Evolutionary conservation across 2,888 invertebrate genomes (phyloP), one percentile per base, ranked within the genome.

Genomic region (Subacronicta megacephala): DNA sequence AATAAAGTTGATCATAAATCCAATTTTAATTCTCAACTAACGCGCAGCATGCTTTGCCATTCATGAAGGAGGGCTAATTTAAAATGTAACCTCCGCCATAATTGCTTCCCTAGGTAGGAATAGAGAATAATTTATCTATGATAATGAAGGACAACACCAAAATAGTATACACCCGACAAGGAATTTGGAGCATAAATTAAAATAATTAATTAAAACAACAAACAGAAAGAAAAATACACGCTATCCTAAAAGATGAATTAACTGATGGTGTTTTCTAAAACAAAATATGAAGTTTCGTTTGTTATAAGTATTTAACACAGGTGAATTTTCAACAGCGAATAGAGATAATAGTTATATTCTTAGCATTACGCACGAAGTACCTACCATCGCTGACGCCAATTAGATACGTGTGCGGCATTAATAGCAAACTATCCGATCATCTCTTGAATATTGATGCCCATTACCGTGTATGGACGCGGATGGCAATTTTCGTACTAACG

Each of bases 321-420:
- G 62, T 68, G 61, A 63, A 53, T 60, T 9, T 53, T 36, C 36
- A 7, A 20, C 7, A 45, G 40, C 50, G 36, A 40, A 47, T 31
- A 12, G 29, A 31, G 36, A 44, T 12, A 26, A 35, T 35, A 35
- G 35, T 43, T 47, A 55, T 66, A 64, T 44, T 52, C 41, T 43
- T 49, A 53, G 42, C 55, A 61, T 53, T 53, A 57, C 46, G 46
- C 63, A 66, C 73, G 70, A 65, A 69, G 29, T 13, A 43, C 23
- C 53, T 20, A 64, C 38, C 62, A 51, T 43, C 60, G 50, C 70
- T 67, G 72, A 66, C 64, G 75, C 78, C 82, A 83, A 85, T 85
- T 82, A 82, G 68, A 73, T 62, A 83, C 84, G 84, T 81, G 87
- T 69, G 62, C 72, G 56, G 84, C 77, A 80, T 84, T 79, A 77